A percentile compares a stretch with the other conserved stretches of the same genome.
These are phyloP conservation scores for Microcebus murinus DNA, from an alignment of 2,113 vertebrate species.

Conservation along the genomic window DNA sequence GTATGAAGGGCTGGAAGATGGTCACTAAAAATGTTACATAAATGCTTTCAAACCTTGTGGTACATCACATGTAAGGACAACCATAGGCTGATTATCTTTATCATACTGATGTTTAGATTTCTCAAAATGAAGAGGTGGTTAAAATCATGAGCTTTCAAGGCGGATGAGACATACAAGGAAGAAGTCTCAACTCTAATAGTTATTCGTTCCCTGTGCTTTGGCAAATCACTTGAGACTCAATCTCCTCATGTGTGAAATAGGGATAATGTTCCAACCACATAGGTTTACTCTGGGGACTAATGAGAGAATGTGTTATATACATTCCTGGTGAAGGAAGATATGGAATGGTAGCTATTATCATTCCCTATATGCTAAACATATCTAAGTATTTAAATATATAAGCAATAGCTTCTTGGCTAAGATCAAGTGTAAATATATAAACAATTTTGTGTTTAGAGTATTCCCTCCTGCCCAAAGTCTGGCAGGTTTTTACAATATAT, in stretches of 20 bases:
- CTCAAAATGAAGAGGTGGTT: constrained; percentile 20
- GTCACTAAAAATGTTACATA: not conserved
- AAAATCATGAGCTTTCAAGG: not conserved
- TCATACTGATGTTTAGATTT: not conserved
- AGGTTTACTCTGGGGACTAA: not conserved
- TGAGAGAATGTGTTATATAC: not conserved
- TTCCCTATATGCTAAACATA: not conserved
- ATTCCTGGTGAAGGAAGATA: not conserved
- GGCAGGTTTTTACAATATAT: not conserved
- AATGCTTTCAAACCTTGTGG: not conserved
- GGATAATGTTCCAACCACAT: not conserved
- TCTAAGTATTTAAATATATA: no score
- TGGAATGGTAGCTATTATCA: not conserved
- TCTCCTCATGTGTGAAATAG: not conserved
- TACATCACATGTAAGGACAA: not conserved
- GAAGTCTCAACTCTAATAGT: not conserved
- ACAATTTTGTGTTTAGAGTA: constrained; percentile 7
- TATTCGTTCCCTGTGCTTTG: not conserved
- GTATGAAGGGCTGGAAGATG: not conserved
- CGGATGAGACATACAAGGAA: not conserved
- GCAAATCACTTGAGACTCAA: not conserved
- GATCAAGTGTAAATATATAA: not conserved
- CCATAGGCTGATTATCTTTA: not conserved
- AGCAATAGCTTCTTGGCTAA: no score
- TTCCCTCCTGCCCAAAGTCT: not conserved